phyloP scores from a whole-genome alignment of 2,113 vertebrate species.

The Mus spicilegus region DNA sequence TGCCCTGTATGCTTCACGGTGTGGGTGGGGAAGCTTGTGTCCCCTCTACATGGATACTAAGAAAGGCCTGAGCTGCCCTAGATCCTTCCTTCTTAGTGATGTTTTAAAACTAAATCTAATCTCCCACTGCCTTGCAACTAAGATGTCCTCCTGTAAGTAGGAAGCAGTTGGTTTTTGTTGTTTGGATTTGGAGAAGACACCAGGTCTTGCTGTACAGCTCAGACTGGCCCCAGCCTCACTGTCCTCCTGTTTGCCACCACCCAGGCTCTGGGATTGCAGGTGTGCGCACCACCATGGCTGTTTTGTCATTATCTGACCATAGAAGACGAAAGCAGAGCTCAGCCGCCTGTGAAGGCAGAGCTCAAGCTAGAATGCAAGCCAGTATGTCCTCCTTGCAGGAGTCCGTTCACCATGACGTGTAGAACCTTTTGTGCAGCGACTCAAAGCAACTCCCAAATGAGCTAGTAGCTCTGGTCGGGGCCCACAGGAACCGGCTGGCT shows the following conservation, averaged over 20 bases:
- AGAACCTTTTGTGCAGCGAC: neutral
- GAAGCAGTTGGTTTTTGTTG: neutral
- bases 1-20: neutral
- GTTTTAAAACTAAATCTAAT: conserved; percentile 10
- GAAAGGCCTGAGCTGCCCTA: conserved; percentile 13
- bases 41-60: neutral
- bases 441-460: neutral
- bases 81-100: neutral
- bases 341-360: neutral
- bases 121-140: neutral
- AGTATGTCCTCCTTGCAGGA: neutral
- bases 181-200: neutral
- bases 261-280: neutral
- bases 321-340: neutral
- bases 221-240: neutral
- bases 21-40: neutral
- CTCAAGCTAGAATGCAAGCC: neutral
- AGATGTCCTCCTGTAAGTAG: neutral
- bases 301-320: neutral
- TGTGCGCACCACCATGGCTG: neutral
- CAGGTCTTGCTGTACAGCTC: neutral
- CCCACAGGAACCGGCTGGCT: neutral
- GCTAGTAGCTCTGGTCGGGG: neutral
- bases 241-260: neutral
- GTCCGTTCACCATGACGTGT: neutral